A percentile compares a stretch with the other conserved stretches of the same genome.
These are phyloP conservation scores for Atta texana DNA, from an alignment of 1,140 invertebrate genomes.

Conservation along the genomic window DNA sequence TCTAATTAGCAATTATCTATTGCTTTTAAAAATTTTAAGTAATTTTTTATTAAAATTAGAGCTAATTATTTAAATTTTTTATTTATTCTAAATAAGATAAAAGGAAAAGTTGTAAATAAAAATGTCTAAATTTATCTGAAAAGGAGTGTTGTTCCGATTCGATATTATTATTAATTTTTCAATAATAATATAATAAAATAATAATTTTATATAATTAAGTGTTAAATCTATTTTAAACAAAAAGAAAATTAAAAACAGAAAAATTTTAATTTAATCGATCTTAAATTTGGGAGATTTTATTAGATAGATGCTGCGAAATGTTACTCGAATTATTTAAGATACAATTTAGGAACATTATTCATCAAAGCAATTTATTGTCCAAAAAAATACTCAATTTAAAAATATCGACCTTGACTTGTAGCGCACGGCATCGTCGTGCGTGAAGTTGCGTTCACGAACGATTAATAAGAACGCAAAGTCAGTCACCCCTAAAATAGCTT, in stretches of 20 bases:
- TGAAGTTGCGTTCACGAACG: background rate
- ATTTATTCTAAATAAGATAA: background rate
- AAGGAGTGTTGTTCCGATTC: background rate
- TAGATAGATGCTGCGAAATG: too few relatives aligned
- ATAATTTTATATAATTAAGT: background rate
- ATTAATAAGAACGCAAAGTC: conserved; percentile 49
- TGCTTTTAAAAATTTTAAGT: background rate
- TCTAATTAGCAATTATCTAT: background rate
- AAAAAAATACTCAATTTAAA: conserved; percentile 60
- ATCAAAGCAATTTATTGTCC: conserved; percentile 32
- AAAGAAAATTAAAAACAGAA: background rate
- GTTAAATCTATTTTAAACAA: background rate
- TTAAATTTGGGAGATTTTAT: background rate
- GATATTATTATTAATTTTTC: background rate
- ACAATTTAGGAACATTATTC: conserved; percentile 20
- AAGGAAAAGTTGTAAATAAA: background rate
- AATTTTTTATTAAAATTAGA: background rate
- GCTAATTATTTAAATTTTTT: background rate
- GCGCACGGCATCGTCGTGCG: background rate
- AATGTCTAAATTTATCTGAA: background rate
- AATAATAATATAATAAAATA: background rate
- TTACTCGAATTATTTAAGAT: conserved; percentile 4
- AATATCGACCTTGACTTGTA: conserved; percentile 71
- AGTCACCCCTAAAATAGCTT: conserved; percentile 12
- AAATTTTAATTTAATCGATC: background rate